Evolutionary conservation across 2,113 vertebrate genomes (phyloP).

Genomic region (Xerus inauris): DNA sequence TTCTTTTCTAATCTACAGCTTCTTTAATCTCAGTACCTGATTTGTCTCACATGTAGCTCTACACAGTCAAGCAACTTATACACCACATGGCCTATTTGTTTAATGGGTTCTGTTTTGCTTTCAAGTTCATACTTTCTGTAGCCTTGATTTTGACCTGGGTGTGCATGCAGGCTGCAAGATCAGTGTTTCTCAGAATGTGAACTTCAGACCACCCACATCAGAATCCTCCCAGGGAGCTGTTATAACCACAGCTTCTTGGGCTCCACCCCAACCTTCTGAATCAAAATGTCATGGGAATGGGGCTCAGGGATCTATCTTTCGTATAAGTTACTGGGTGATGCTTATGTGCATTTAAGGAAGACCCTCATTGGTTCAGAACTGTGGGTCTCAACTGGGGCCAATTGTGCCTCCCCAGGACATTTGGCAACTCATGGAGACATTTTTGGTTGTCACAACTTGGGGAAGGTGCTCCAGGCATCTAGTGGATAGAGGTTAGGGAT

Average conservation of each 20-base stretch:
- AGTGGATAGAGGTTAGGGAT: not conserved
- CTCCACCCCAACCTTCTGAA: constrained; percentile 27
- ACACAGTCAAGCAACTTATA: constrained; percentile 20
- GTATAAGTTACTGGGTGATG: not conserved
- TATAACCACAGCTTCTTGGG: constrained; percentile 25
- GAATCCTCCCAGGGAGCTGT: constrained; percentile 13
- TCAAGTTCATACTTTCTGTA: constrained; percentile 51
- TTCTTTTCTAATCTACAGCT: constrained; percentile 70
- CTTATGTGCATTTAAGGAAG: not conserved
- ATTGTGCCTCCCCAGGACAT: not conserved
- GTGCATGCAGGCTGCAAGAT: constrained; percentile 31
- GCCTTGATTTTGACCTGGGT: constrained; percentile 72
- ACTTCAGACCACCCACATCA: constrained; percentile 64
- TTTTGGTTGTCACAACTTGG: not conserved
- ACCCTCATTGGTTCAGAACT: constrained; percentile 18
- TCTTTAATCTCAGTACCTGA: constrained; percentile 76
- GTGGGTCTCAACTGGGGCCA: not conserved
- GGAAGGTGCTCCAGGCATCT: not conserved
- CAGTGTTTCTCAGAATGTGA: constrained; percentile 43
- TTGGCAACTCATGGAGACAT: not conserved
- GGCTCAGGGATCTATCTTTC: not conserved
- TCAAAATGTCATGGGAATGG: constrained; percentile 5
- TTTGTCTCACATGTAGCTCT: constrained; percentile 66
- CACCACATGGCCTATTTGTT: constrained; percentile 67
- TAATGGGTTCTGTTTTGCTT: constrained; percentile 69